A percentile compares a stretch with the other conserved stretches of the same genome.
Conservation (phyloP, 2,113 vertebrate genomes). For the Drymodes brunneopygia region DNA sequence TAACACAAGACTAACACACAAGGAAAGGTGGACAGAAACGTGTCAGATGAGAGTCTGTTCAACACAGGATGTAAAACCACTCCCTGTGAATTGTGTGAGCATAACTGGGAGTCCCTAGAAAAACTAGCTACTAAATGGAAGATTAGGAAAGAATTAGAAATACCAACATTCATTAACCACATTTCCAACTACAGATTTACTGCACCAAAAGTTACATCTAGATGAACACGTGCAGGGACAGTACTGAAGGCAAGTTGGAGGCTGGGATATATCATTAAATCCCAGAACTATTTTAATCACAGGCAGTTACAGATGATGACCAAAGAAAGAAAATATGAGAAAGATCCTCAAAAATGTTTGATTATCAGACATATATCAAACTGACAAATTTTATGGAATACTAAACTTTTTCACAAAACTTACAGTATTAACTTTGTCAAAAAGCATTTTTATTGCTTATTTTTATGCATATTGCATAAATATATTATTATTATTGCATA, state of each 20-base stretch:
- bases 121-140: not conserved
- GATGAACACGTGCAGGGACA: accelerated
- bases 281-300: not conserved
- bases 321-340: not conserved
- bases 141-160: not conserved
- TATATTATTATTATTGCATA: too few species aligned
- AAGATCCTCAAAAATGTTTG: not conserved
- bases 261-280: not conserved
- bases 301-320: not conserved
- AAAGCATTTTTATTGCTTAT: not conserved
- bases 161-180: not conserved
- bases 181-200: not conserved
- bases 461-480: too few species aligned
- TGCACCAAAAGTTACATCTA: not conserved
- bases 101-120: not conserved
- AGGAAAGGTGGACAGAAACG: accelerated
- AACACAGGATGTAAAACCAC: not conserved
- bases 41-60: not conserved
- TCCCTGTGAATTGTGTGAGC: not conserved
- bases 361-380: not conserved
- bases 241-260: not conserved
- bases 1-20: not conserved
- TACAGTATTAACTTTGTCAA: not conserved
- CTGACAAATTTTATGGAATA: not conserved
- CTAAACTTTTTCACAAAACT: not conserved